Evolutionary conservation across 35 echinoderm and acorn worm genomes (phyloP).

Genomic region (Holothuria glaberrima): DNA sequence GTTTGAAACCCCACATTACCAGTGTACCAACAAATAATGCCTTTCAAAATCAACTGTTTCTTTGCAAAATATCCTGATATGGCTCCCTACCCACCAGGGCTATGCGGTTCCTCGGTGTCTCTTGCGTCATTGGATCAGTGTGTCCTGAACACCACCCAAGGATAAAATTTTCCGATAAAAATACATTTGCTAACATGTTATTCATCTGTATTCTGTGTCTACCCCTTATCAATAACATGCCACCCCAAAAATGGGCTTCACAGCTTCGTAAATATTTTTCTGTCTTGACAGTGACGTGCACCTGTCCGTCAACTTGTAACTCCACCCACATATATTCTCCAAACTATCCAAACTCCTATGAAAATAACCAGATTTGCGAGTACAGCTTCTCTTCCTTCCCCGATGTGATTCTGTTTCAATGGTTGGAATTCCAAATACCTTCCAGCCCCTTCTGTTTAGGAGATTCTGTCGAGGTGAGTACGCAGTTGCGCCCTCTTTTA

Average conservation of each 20-base stretch:
- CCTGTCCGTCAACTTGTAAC: not conserved
- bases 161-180: not conserved
- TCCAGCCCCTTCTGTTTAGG: not conserved
- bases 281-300: not conserved
- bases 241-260: not conserved
- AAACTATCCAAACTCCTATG: not conserved
- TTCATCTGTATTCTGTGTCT: too few relatives aligned
- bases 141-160: too few relatives aligned
- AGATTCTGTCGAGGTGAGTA: slow-evolving; percentile 21
- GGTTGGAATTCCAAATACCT: not conserved
- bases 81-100: too few relatives aligned
- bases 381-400: slow-evolving; percentile 19
- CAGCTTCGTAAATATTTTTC: not conserved
- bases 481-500: too few relatives aligned
- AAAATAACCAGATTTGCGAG: slow-evolving; percentile 8
- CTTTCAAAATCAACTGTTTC: too few relatives aligned
- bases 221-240: too few relatives aligned
- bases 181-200: not conserved
- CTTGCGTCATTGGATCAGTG: too few relatives aligned
- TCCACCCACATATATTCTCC: not conserved
- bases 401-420: not conserved
- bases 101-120: too few relatives aligned
- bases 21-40: too few relatives aligned
- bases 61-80: too few relatives aligned
- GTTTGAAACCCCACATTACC: too few relatives aligned